Evolutionary conservation across 2,888 invertebrate species (phyloP), one percentile per base, ranked within the genome.

Genomic region (Heliconius aoede): DNA sequence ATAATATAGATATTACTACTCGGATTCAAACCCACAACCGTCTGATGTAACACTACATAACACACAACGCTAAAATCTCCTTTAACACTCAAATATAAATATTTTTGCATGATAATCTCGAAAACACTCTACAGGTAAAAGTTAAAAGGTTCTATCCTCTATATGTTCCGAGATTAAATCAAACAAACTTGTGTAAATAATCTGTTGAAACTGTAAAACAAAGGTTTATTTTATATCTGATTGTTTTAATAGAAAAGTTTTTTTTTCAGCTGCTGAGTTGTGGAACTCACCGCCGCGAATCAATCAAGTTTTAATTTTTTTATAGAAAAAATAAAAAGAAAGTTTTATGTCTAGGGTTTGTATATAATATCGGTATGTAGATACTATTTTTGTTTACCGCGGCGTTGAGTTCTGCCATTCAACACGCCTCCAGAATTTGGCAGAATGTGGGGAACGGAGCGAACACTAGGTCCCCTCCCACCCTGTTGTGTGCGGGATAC

Each of bases 21-120:
- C 26, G 15, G 24, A 30, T 13, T 32, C 32, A 4, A 67, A 72
- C 72, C 58, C 3, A 51, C 62, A 76, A 82, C n/a, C 74, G 74
- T 26, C 30, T 11, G 1, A 40, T 24, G 24, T 5, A 36, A 36
- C 0, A 24, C 3, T 8, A 62, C 18, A 30, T 36, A 36, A 65
- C n/a, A n/a, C n/a, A n/a, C n/a, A 65, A 65, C 36, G 18, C 11
- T 65, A 24, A 65, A 65, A 65, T 8, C 36, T 65, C 36, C 65
- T 15, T 40, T 40, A 24, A 64, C 32, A n/a, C 13, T 64, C 0
- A 21, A 64, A 36, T 32, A 40, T 40, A 40, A 36, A 26, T n/a
- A 65, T 24, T 24, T 65, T 64, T 40, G 65, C 36, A 8, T 15
- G 24, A 65, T 40, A 40, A 65, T 65, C 65, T 65, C 15, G 36